phyloP scores from a whole-genome alignment of 2,113 vertebrate genomes.

The Montifringilla adamsi region DNA sequence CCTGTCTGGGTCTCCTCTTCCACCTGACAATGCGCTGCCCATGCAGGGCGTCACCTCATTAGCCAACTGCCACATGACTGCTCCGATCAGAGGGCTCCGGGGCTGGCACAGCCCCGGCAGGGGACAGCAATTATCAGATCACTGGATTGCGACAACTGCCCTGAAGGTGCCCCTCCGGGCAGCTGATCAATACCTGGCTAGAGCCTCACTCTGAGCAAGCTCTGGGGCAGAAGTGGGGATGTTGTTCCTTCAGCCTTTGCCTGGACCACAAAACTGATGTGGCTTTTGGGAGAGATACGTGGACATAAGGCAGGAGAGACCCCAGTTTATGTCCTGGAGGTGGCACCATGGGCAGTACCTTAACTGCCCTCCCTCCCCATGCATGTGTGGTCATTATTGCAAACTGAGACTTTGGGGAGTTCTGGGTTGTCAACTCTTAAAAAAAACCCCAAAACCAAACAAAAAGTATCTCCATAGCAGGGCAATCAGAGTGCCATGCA shows the following conservation, averaged over 20 bases:
- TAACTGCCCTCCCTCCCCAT: neutral
- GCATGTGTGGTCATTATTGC: neutral
- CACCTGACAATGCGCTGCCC: conserved; percentile 71
- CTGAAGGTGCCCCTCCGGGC: neutral
- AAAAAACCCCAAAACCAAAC: neutral
- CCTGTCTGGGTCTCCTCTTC: conserved; percentile 65
- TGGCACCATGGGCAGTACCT: neutral
- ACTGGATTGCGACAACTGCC: neutral
- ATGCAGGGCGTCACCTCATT: conserved; percentile 44
- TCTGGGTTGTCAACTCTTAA: neutral
- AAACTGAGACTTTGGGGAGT: neutral
- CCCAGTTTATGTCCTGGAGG: neutral
- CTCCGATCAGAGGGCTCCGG: conserved; percentile 64
- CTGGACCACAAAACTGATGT: neutral
- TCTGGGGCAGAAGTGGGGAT: neutral
- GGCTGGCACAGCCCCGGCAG: neutral
- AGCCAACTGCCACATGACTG: conserved; percentile 64
- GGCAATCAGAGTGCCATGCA: no score
- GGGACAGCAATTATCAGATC: neutral
- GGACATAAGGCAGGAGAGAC: neutral
- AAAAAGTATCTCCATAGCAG: neutral
- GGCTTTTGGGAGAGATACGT: neutral
- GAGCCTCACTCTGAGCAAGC: neutral
- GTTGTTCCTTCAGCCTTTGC: neutral
- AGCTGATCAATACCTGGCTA: neutral